These are phyloP conservation scores for Narcine bancroftii DNA, from an alignment of 2,113 vertebrate genomes.

Conservation along the genomic window DNA sequence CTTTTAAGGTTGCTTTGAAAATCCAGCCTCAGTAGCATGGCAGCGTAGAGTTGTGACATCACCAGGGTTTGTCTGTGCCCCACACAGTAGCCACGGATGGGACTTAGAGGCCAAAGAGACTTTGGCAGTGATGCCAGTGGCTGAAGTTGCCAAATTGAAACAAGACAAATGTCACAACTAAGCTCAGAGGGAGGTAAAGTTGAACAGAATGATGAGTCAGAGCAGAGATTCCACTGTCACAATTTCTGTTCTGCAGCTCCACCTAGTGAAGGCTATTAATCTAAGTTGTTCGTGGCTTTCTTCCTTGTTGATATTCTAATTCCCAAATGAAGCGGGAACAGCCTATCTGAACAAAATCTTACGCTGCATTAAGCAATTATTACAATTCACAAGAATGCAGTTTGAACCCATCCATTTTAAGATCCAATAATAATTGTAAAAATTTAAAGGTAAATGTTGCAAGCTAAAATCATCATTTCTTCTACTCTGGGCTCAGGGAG, in stretches of 20 bases:
- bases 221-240: not conserved
- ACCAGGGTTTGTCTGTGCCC: too few relatives aligned
- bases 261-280: slow-evolving; percentile 17
- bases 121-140: not conserved
- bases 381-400: not conserved
- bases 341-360: not conserved
- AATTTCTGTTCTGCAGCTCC: slow-evolving; percentile 18
- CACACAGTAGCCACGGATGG: too few relatives aligned
- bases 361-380: not conserved
- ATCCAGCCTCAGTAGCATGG: too few relatives aligned
- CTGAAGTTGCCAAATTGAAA: not conserved
- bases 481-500: not conserved
- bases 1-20: too few relatives aligned
- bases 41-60: too few relatives aligned
- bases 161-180: not conserved
- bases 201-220: not conserved
- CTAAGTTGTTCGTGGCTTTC: not conserved
- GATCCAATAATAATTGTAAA: not conserved
- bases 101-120: too few relatives aligned
- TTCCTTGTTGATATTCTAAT: not conserved
- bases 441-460: not conserved
- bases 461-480: not conserved
- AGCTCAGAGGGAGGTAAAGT: not conserved
- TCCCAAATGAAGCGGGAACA: not conserved
- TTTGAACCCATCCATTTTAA: not conserved